Conservation (phyloP, 2,113 vertebrate genomes). For the Setophaga coronata region DNA sequence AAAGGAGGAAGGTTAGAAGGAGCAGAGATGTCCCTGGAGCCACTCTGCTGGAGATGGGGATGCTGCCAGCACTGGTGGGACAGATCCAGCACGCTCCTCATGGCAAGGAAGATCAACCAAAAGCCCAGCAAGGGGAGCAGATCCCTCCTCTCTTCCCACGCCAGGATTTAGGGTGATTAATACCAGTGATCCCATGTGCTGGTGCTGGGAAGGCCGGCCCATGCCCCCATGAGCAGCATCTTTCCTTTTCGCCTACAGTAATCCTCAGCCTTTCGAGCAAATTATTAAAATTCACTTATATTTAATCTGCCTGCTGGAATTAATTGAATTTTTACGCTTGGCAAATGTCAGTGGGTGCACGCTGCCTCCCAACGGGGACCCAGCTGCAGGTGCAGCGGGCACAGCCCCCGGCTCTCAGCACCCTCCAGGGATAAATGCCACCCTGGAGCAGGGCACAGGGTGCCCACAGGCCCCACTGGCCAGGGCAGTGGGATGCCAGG, state of each 20-base stretch:
- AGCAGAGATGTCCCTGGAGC: not conserved
- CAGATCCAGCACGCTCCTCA: accelerated
- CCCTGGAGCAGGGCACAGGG: not conserved
- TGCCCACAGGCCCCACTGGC: accelerated
- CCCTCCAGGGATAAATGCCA: not conserved
- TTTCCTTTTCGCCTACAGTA: constrained; percentile 70
- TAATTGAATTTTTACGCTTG: constrained; percentile 89
- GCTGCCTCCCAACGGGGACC: constrained; percentile 57
- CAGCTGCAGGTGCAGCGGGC: not conserved
- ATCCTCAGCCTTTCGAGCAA: constrained; percentile 82
- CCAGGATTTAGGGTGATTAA: not conserved
- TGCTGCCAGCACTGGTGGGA: not conserved
- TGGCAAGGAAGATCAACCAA: not conserved
- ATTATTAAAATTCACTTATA: constrained; percentile 90
- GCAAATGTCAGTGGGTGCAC: constrained; percentile 83
- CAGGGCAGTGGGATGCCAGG: not conserved
- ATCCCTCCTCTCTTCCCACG: not conserved
- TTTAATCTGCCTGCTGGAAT: constrained; percentile 89
- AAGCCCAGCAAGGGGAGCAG: not conserved
- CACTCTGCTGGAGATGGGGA: accelerated
- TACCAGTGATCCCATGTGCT: not conserved
- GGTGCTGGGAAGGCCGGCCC: constrained; percentile 3
- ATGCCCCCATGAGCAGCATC: not conserved
- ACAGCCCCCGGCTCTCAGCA: not conserved
- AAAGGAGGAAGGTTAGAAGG: not conserved